phyloP scores from a whole-genome alignment of 2,113 vertebrate genomes.

The Callionymus lyra region DNA sequence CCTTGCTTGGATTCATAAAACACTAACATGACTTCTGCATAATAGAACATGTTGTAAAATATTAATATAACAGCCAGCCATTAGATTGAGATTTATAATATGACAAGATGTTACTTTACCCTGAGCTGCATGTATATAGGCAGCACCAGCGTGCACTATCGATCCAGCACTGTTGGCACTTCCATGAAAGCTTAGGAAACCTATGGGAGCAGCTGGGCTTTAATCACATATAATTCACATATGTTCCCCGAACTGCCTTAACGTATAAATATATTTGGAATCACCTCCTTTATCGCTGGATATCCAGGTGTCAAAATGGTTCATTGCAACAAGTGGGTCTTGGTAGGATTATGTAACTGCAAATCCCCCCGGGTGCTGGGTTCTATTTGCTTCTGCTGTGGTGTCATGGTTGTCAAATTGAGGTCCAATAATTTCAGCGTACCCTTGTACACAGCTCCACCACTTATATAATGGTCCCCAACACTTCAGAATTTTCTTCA shows the following conservation, averaged over 20 bases:
- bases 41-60: constrained; percentile 3
- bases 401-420: constrained; percentile 9
- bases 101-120: neutral
- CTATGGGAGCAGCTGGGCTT: constrained; percentile 26
- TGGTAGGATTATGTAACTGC: no score
- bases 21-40: neutral
- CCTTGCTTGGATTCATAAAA: neutral
- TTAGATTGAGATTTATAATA: constrained; percentile 2
- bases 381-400: no score
- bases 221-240: constrained; percentile 44
- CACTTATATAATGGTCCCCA: neutral
- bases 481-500: constrained; percentile 1
- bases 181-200: constrained; percentile 33
- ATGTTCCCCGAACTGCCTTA: constrained; percentile 12
- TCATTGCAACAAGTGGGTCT: no score
- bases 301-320: no score
- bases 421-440: constrained; percentile 10
- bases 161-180: constrained; percentile 8
- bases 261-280: neutral
- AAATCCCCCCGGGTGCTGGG: no score
- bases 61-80: neutral
- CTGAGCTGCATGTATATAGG: neutral
- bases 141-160: neutral
- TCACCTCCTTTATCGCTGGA: neutral
- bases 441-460: neutral